Evolutionary conservation across 2,888 invertebrate genomes (phyloP).

Genomic region (Altica lythri): DNA sequence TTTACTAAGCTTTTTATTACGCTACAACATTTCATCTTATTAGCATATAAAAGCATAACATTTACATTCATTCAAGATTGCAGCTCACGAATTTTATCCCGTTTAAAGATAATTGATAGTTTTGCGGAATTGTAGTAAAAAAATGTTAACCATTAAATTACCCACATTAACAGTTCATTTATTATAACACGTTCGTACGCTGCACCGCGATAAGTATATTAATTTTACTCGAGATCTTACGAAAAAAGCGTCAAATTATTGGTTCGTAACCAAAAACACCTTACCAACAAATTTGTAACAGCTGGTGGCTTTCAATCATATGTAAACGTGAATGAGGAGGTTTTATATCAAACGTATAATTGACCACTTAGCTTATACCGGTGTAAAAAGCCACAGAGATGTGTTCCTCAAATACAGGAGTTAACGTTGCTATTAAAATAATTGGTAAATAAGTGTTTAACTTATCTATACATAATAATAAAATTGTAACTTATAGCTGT

Average conservation of each 20-base stretch:
- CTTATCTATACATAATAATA: too few relatives aligned
- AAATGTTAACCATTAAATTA: slow-evolving; percentile 27
- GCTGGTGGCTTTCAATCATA: slow-evolving; percentile 21
- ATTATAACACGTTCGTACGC: slow-evolving; percentile 36
- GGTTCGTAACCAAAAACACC: slow-evolving; percentile 20
- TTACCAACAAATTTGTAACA: slow-evolving; percentile 15
- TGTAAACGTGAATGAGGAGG: slow-evolving; percentile 16
- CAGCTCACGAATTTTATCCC: slow-evolving; percentile 16
- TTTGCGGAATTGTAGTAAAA: slow-evolving; percentile 19
- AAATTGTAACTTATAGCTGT: too few relatives aligned
- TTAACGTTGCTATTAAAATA: too few relatives aligned
- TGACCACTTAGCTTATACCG: slow-evolving; percentile 13
- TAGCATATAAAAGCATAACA: slow-evolving; percentile 3
- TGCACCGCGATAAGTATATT: slow-evolving; percentile 30
- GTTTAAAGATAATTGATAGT: slow-evolving; percentile 27
- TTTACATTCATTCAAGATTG: slow-evolving; percentile 13
- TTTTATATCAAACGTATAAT: slow-evolving; percentile 18
- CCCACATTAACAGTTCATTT: slow-evolving; percentile 40
- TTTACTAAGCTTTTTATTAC: too few relatives aligned
- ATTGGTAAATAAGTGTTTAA: too few relatives aligned
- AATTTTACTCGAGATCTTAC: slow-evolving; percentile 17
- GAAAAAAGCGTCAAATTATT: slow-evolving; percentile 27
- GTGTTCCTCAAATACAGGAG: too few relatives aligned
- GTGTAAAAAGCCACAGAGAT: too few relatives aligned
- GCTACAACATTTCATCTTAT: slow-evolving; percentile 3